Conservation (phyloP, 2,797 vertebrate genomes). For the Rhinophrynus dorsalis region DNA sequence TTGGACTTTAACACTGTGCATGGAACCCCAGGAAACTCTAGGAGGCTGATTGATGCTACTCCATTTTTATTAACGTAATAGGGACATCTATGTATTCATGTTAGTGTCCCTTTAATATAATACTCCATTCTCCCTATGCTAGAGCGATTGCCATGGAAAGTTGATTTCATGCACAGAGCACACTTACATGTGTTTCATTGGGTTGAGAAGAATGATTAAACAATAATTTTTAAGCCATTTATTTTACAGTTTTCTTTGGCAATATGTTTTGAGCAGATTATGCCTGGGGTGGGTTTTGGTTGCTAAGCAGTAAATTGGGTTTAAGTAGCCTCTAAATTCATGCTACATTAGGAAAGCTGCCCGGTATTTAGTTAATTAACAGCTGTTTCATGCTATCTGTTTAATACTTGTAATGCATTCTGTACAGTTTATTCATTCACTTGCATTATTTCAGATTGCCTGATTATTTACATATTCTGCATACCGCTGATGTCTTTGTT, state of each 20-base stretch:
- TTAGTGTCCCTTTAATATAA: too few species aligned
- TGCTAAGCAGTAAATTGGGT: conserved; percentile 42
- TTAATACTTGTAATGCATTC: conserved; percentile 32
- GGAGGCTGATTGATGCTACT: too few species aligned
- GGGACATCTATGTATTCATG: too few species aligned
- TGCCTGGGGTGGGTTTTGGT: conserved; percentile 35
- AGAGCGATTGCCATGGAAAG: too few species aligned
- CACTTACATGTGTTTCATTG: too few species aligned
- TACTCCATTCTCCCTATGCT: too few species aligned
- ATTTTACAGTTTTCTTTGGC: conserved; percentile 29
- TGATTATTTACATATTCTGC: conserved; percentile 9
- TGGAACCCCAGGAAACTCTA: too few species aligned
- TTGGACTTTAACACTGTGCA: too few species aligned
- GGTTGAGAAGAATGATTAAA: background rate
- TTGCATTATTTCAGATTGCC: background rate
- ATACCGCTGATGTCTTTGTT: background rate
- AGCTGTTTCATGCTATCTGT: conserved; percentile 35
- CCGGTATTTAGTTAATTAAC: conserved; percentile 40
- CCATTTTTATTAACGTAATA: too few species aligned
- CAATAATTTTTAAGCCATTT: conserved; percentile 16
- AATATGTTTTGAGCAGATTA: conserved; percentile 1
- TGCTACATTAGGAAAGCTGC: conserved; percentile 40
- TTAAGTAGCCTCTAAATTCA: conserved; percentile 47
- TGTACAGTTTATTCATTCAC: conserved; percentile 7
- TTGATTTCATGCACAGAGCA: too few species aligned